Conservation (phyloP, 2,888 invertebrate genomes). For the Caenorhabditis plicata region DNA sequence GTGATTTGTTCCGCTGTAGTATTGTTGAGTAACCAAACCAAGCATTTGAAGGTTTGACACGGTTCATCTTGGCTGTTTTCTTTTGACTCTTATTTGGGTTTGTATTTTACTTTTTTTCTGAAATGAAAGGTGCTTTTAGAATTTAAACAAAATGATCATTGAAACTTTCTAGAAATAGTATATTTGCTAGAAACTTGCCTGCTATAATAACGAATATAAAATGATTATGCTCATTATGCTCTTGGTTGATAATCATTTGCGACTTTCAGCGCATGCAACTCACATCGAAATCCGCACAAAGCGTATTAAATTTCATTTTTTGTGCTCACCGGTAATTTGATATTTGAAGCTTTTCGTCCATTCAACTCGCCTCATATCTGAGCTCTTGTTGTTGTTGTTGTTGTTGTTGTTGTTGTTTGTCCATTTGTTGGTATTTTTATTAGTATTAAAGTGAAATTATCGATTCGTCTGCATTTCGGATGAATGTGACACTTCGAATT, state of each 20-base stretch:
- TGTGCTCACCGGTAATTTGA: neutral
- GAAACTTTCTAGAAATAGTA: no score
- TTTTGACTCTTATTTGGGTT: no score
- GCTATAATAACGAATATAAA: slow-evolving; percentile 5
- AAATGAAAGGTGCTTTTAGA: no score
- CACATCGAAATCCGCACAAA: no score
- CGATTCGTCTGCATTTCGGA: neutral
- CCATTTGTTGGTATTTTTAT: neutral
- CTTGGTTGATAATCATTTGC: slow-evolving; percentile 17
- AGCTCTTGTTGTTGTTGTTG: neutral
- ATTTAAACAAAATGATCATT: no score
- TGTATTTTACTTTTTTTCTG: no score
- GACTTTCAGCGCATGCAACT: slow-evolving; percentile 23
- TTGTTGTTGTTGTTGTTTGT: neutral
- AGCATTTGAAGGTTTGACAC: no score
- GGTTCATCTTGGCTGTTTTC: no score
- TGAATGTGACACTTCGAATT: slow-evolving; percentile 23
- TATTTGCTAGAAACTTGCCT: no score
- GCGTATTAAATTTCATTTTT: no score
- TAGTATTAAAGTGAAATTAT: neutral
- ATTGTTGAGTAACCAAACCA: no score
- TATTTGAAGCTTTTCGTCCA: neutral
- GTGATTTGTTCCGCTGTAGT: no score
- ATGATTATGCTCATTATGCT: slow-evolving; percentile 1
- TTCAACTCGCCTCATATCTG: slow-evolving; percentile 2